phyloP scores from a whole-genome alignment of 2,888 invertebrate genomes.

The Pollenia labialis region DNA sequence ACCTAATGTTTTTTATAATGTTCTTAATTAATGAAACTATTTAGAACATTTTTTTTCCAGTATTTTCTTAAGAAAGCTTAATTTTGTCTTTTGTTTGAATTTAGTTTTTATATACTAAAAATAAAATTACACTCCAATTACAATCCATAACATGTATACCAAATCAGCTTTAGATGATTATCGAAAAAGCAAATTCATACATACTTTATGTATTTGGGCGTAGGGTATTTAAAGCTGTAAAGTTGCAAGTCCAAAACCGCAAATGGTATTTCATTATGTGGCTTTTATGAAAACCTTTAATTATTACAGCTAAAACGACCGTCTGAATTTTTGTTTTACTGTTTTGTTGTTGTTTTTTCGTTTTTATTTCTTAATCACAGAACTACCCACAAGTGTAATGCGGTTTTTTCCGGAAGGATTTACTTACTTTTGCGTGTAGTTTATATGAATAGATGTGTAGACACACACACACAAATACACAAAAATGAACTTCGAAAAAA shows the following conservation, averaged over 20 bases:
- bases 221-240: not conserved
- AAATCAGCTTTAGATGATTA: too few relatives aligned
- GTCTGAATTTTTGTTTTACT: conserved; percentile 9
- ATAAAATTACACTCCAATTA: too few relatives aligned
- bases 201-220: not conserved
- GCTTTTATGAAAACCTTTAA: conserved; percentile 52
- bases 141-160: too few relatives aligned
- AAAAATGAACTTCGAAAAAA: conserved; percentile 5
- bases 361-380: conserved; percentile 30
- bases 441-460: conserved; percentile 5
- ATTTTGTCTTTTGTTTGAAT: too few relatives aligned
- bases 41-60: too few relatives aligned
- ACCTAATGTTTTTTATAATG: too few relatives aligned
- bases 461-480: conserved; percentile 16
- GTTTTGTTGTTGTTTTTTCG: not conserved
- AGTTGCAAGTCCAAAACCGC: conserved; percentile 29
- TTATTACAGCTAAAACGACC: not conserved
- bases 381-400: conserved; percentile 57
- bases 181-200: too few relatives aligned
- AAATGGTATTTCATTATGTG: conserved; percentile 62
- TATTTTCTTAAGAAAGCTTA: too few relatives aligned
- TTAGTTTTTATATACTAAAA: too few relatives aligned
- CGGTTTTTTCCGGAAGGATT: conserved; percentile 50
- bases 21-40: too few relatives aligned
- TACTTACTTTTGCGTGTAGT: conserved; percentile 47